Percentiles rank a stretch among this genome's conserved stretches.
These are phyloP conservation scores for Triplophysa siluroides DNA, from an alignment of 2,113 vertebrate species.

Conservation along the genomic window DNA sequence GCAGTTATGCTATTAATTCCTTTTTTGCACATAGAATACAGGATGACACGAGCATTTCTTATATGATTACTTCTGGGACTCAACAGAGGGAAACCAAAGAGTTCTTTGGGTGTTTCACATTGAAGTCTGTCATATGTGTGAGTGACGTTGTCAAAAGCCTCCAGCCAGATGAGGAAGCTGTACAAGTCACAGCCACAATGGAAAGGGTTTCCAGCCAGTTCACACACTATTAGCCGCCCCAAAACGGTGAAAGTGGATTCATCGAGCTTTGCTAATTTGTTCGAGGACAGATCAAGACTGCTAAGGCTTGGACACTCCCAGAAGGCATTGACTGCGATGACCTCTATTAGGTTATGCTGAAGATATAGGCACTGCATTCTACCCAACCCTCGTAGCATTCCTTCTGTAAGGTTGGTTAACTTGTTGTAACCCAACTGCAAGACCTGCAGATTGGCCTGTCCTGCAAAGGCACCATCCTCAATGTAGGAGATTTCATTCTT, in stretches of 20 bases:
- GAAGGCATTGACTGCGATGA: slow-evolving; percentile 90
- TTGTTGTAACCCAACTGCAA: slow-evolving; percentile 97
- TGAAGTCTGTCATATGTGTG: slow-evolving; percentile 96
- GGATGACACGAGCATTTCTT: slow-evolving; percentile 87
- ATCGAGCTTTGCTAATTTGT: slow-evolving; percentile 89
- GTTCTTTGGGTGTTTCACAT: slow-evolving; percentile 89
- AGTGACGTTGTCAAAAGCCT: slow-evolving; percentile 93
- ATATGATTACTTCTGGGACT: slow-evolving; percentile 86
- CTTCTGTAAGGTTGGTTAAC: slow-evolving; percentile 93
- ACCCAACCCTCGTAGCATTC: slow-evolving; percentile 91
- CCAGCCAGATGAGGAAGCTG: slow-evolving; percentile 92
- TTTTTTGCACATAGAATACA: slow-evolving; percentile 87
- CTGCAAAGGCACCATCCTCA: slow-evolving; percentile 94
- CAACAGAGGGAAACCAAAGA: slow-evolving; percentile 86
- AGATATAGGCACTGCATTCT: slow-evolving; percentile 95
- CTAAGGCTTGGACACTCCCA: slow-evolving; percentile 93
- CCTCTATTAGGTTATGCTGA: slow-evolving; percentile 96
- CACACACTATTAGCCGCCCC: slow-evolving; percentile 88
- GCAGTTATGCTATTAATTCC: slow-evolving; percentile 85
- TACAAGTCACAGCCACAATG: slow-evolving; percentile 94
- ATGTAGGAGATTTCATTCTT: slow-evolving; percentile 98
- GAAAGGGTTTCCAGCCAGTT: slow-evolving; percentile 95
- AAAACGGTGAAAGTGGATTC: slow-evolving; percentile 87
- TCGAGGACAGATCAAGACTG: slow-evolving; percentile 95
- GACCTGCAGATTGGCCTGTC: slow-evolving; percentile 93